Percentiles rank a stretch among this genome's conserved stretches.
Conservation (phyloP, 2,888 invertebrate species). For the Magallana nippona region DNA sequence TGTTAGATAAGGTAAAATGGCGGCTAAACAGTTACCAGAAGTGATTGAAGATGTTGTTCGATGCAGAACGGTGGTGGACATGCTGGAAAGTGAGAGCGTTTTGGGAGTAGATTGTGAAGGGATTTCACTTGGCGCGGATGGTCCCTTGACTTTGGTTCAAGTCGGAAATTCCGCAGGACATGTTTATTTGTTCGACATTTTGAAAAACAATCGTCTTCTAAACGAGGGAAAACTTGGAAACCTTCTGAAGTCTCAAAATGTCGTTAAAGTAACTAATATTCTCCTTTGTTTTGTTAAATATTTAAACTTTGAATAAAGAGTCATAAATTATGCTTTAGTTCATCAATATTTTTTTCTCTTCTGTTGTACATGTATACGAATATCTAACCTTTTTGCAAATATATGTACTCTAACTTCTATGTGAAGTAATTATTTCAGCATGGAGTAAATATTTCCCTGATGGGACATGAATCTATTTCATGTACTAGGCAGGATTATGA, state of each 20-base stretch:
- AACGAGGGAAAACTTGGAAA: conserved; percentile 33
- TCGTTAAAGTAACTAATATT: conserved; percentile 46
- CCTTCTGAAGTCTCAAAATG: conserved; percentile 38
- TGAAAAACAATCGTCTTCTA: conserved; percentile 44
- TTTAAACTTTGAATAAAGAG: too few relatives aligned
- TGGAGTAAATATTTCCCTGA: too few relatives aligned
- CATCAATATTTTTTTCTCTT: too few relatives aligned
- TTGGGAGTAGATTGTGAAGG: conserved; percentile 52
- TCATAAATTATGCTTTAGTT: too few relatives aligned
- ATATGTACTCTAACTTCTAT: too few relatives aligned
- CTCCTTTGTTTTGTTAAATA: too few relatives aligned
- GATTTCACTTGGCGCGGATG: conserved; percentile 48
- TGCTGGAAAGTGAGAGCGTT: conserved; percentile 13
- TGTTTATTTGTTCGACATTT: conserved; percentile 53
- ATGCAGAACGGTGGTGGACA: neutral
- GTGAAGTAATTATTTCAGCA: too few relatives aligned
- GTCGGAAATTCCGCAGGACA: conserved; percentile 42
- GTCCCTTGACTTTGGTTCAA: conserved; percentile 54
- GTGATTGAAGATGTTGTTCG: conserved; percentile 14
- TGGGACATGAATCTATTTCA: too few relatives aligned
- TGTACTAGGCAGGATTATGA: too few relatives aligned
- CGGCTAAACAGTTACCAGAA: conserved; percentile 2
- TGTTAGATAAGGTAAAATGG: too few relatives aligned
- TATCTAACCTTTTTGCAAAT: too few relatives aligned
- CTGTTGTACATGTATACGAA: too few relatives aligned